Conservation (phyloP, 2,113 vertebrate genomes). For the Pelecanoides urinatrix region DNA sequence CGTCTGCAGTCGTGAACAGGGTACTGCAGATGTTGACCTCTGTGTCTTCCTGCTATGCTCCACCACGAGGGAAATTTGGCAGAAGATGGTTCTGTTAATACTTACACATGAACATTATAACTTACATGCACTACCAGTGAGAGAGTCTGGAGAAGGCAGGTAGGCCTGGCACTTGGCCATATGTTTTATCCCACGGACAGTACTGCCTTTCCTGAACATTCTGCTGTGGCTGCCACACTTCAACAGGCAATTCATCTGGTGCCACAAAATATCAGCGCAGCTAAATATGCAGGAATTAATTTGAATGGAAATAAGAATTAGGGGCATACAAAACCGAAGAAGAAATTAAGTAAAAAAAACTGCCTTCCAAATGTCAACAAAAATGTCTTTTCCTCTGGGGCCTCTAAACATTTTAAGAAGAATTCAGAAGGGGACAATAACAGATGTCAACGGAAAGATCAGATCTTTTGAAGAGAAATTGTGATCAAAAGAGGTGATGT, state of each 20-base stretch:
- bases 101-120: background rate
- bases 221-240: background rate
- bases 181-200: background rate
- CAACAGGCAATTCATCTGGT: background rate
- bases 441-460: slow-evolving; percentile 9
- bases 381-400: slow-evolving; percentile 34
- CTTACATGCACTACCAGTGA: rapidly evolving
- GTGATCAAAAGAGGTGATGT: background rate
- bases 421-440: slow-evolving; percentile 1
- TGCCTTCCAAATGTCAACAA: slow-evolving; percentile 46
- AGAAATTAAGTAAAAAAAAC: background rate
- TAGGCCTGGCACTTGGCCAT: background rate
- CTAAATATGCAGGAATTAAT: background rate
- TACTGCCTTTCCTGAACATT: background rate
- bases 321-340: background rate
- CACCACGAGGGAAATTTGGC: background rate
- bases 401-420: background rate
- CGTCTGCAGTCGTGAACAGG: background rate
- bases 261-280: background rate
- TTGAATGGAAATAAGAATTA: background rate
- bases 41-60: background rate
- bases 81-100: background rate
- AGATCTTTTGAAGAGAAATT: background rate
- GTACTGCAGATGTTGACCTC: background rate
- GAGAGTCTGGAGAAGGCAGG: background rate